Evolutionary conservation across 2,888 invertebrate species (phyloP), one percentile per base, ranked within the genome.

Genomic region (Steinernema hermaphroditum): DNA sequence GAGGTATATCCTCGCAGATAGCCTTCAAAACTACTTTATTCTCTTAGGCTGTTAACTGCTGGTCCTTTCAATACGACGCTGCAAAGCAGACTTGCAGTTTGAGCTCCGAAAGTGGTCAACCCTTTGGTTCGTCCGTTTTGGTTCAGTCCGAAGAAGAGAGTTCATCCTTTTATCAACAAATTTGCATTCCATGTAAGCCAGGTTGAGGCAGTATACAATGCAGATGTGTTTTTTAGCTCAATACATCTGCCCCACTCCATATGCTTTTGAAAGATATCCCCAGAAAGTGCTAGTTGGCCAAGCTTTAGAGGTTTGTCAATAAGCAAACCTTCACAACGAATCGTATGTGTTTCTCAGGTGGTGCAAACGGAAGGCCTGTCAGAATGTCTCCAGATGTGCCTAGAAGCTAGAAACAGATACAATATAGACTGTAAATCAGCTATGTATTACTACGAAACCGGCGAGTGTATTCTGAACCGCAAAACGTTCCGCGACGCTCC

Each of bases 401-500:
- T 85, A 19, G 77, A 79, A 27, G 74, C 82, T 0, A 69, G 72
- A 8, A 69, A 71, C 46, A 68, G 71, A 9, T 71, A 75, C 68
- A 74, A 76, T 32, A 44, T 79, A 24, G 79, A 80, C 69, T 80
- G 80, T 62, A 76, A 74, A 12, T 80, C 80, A 0, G 82, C 75
- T 12, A 86, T 85, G 79, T 86, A 80, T 75, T 86, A 81, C 77
- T 86, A 86, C 74, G 82, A 83, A 70, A 82, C 82, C n/a, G 83
- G 83, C 22, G 83, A 86, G 73, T 86, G 86, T 75, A 79, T 86
- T 32, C 72, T 86, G 74, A 86, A 85, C 71, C 75, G 82, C 27
- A 82, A 80, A 44, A 77, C 76, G 32, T 74, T 74, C 32, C 70
- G 70, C 12, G 76, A 77, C 8, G 70, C 69, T 49, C 82, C 83